Evolutionary conservation across 2,888 invertebrate genomes (phyloP), one percentile per base, ranked within the genome.

Genomic region (Microplitis manilae): DNA sequence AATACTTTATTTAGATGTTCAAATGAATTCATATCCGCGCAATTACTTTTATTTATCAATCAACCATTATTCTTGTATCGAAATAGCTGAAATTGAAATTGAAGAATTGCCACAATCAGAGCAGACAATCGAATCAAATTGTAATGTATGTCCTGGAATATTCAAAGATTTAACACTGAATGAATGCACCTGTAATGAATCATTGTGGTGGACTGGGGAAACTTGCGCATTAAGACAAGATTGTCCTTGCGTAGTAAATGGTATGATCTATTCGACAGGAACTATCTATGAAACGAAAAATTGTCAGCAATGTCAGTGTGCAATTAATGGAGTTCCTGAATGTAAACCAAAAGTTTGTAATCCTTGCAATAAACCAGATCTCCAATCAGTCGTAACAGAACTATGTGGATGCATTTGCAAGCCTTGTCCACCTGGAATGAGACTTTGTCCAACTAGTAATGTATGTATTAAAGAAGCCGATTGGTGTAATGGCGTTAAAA

Each of bases 401-500:
- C 88, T 92, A 0, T 97, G 97, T 86, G 92, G 92, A 17, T 97
- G 97, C 85, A 86, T 91, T 1, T 97, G 97, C 88, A 92, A 93
- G 85, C 93, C 94, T 0, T 97, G 96, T 84, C 92, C 93, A 0
- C 86, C 88, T n/a, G 93, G 92, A 20, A 93, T 93, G 15, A 92
- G 91, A 65, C 90, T 95, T 30, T 97, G 96, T 83, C 94, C 94
- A 1, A 94, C 95, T 0, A 94, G 94, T 86, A 93, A 94, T 78
- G 91, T 94, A 72, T 96, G 96, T 85, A 92, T 96, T n/a, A 91
- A 94, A 0, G 91, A 93, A 61, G 90, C 92, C 0, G 90, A 92
- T 9, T 96, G 96, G 96, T 97, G 97, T 86, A 94, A 97, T 86
- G 96, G 96, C 0, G 90, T 95, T 0, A 92, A 93, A 80, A 94